These are phyloP conservation scores for Subanguina moxae DNA, from an alignment of 1,140 invertebrate genomes.

Conservation along the genomic window DNA sequence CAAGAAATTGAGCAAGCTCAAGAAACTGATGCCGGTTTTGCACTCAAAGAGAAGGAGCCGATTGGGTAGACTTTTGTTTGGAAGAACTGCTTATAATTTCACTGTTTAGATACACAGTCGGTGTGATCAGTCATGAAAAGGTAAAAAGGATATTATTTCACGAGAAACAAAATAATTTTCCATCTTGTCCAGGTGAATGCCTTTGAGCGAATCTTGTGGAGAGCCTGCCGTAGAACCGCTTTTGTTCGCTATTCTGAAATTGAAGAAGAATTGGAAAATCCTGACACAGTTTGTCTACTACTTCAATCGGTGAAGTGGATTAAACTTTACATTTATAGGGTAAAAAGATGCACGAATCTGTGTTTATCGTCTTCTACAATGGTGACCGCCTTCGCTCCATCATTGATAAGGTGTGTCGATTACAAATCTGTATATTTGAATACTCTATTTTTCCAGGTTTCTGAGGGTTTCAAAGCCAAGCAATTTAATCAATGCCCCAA, in stretches of 20 bases:
- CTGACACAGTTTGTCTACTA: slow-evolving; percentile 39
- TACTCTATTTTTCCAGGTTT: slow-evolving; percentile 29
- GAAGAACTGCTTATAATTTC: not conserved
- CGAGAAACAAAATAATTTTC: too few relatives aligned
- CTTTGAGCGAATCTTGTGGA: slow-evolving; percentile 56
- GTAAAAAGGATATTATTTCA: too few relatives aligned
- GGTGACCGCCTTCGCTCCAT: slow-evolving; percentile 61
- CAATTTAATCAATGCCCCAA: slow-evolving; percentile 58
- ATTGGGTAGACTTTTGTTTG: slow-evolving; percentile 40
- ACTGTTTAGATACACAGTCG: slow-evolving; percentile 50
- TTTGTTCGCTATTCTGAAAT: slow-evolving; percentile 61
- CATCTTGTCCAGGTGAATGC: slow-evolving; percentile 34
- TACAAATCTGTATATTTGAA: slow-evolving; percentile 3
- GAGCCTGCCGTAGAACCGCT: slow-evolving; percentile 56
- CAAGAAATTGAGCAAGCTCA: slow-evolving; percentile 48
- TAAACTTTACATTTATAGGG: slow-evolving; percentile 49
- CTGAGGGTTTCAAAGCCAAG: slow-evolving; percentile 58
- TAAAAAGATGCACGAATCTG: slow-evolving; percentile 61
- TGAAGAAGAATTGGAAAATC: slow-evolving; percentile 49
- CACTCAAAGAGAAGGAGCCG: slow-evolving; percentile 42
- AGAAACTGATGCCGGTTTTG: slow-evolving; percentile 45
- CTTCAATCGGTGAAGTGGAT: not conserved
- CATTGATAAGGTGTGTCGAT: slow-evolving; percentile 59
- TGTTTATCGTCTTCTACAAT: slow-evolving; percentile 63
- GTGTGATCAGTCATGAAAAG: slow-evolving; percentile 52